Percentiles rank a stretch among this genome's conserved stretches.
Conservation (phyloP, 2,888 invertebrate species). For the Cyclophora punctaria region DNA sequence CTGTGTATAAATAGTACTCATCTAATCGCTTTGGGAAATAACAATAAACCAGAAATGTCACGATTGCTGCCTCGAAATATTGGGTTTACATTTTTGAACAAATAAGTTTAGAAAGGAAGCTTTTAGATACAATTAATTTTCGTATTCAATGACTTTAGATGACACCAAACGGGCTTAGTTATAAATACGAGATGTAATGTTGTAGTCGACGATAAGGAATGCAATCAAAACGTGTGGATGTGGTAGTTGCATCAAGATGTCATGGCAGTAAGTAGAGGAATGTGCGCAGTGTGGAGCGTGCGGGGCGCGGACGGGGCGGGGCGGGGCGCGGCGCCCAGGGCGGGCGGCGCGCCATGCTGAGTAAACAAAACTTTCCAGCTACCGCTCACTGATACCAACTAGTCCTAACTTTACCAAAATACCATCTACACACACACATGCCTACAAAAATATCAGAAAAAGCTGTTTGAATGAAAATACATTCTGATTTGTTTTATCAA, state of each 20-base stretch:
- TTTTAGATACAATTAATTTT: slow-evolving; percentile 7
- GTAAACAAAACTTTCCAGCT: slow-evolving; percentile 49
- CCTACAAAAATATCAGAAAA: background rate
- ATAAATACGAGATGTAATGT: slow-evolving; percentile 9
- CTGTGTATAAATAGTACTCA: slow-evolving; percentile 48
- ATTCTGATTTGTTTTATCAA: no score
- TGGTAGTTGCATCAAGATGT: slow-evolving; percentile 21
- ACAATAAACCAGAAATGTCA: slow-evolving; percentile 60
- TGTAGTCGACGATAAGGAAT: slow-evolving; percentile 17
- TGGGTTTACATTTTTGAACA: slow-evolving; percentile 25
- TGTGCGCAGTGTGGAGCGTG: slow-evolving; percentile 26
- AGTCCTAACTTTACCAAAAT: background rate
- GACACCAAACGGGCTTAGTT: slow-evolving; percentile 1
- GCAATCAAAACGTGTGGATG: slow-evolving; percentile 19
- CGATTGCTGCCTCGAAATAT: slow-evolving; percentile 37
- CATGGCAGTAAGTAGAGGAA: slow-evolving; percentile 36
- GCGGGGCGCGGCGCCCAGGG: slow-evolving; percentile 23
- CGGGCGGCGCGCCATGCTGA: slow-evolving; percentile 46
- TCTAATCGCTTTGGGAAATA: slow-evolving; percentile 55
- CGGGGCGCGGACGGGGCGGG: slow-evolving; percentile 22
- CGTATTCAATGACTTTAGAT: slow-evolving; percentile 4
- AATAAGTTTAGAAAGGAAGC: slow-evolving; percentile 14
- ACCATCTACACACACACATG: slow-evolving; percentile 1
- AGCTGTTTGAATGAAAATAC: no score
- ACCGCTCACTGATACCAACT: slow-evolving; percentile 1